Evolutionary conservation across 1,140 invertebrate genomes (phyloP).

Genomic region (Habropoda laboriosa): DNA sequence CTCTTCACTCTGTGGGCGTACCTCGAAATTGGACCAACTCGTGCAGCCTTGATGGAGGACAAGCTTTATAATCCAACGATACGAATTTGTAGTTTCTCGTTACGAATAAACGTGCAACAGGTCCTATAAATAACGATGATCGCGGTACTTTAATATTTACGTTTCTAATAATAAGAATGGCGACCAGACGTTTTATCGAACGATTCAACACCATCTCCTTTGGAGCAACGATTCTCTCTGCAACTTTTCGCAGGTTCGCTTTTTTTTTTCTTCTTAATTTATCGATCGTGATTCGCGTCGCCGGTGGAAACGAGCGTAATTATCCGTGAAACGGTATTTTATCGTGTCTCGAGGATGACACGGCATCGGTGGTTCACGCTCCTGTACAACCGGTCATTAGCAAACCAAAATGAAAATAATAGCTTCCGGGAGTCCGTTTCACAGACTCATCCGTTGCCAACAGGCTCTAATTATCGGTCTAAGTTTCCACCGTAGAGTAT

Average conservation of each 20-base stretch:
- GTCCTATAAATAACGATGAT: slow-evolving; percentile 47
- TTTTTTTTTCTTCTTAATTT: background rate
- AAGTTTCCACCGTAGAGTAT: background rate
- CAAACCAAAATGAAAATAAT: slow-evolving; percentile 59
- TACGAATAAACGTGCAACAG: slow-evolving; percentile 45
- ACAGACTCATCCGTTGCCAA: slow-evolving; percentile 50
- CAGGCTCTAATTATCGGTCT: slow-evolving; percentile 5
- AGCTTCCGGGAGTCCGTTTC: slow-evolving; percentile 47
- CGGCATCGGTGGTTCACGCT: background rate
- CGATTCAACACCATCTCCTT: too few species aligned
- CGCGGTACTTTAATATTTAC: slow-evolving; percentile 45
- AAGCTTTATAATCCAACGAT: slow-evolving; percentile 24
- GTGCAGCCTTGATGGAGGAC: background rate
- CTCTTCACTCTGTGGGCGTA: too few species aligned
- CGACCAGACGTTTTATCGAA: slow-evolving; percentile 29
- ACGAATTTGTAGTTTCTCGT: slow-evolving; percentile 37
- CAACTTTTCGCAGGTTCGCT: too few species aligned
- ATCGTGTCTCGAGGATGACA: background rate
- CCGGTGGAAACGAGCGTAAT: background rate
- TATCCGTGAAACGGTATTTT: background rate
- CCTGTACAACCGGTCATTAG: slow-evolving; percentile 17
- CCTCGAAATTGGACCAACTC: slow-evolving; percentile 7
- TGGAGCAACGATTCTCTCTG: too few species aligned
- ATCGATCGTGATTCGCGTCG: background rate
- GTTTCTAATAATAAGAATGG: slow-evolving; percentile 49